Percentiles rank a stretch among this genome's conserved stretches.
Conservation (phyloP, 2,113 vertebrate genomes). For the Hemicordylus capensis region DNA sequence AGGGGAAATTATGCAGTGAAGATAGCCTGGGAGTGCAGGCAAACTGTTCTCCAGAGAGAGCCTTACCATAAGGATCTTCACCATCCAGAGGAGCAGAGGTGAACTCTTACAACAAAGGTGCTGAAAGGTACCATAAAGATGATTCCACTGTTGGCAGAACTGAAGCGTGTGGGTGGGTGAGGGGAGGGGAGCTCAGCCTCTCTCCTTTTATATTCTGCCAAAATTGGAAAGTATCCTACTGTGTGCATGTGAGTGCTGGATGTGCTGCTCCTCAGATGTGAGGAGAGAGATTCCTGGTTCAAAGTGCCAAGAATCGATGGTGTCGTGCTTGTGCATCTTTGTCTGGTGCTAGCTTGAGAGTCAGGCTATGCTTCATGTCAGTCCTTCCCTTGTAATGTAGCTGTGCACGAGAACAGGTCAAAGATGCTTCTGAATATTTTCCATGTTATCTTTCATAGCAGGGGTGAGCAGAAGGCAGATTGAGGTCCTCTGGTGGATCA, state of each 20-base stretch:
- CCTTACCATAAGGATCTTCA: not conserved
- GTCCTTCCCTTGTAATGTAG: rapidly evolving
- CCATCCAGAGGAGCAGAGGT: not conserved
- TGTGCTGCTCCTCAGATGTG: no score
- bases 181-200: rapidly evolving
- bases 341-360: not conserved
- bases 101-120: not conserved
- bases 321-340: not conserved
- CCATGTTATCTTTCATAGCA: not conserved
- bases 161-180: not conserved
- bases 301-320: not conserved
- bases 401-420: not conserved
- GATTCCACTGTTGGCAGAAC: not conserved
- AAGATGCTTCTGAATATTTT: not conserved
- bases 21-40: not conserved
- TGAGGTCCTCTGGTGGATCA: not conserved
- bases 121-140: not conserved
- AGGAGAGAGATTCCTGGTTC: not conserved
- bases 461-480: not conserved
- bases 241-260: not conserved
- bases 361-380: not conserved
- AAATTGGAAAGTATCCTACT: not conserved
- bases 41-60: not conserved
- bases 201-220: not conserved
- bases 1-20: constrained; percentile 17